A percentile compares a stretch with the other conserved stretches of the same genome.
Evolutionary conservation across 1,140 invertebrate genomes (phyloP).

Genomic region (Hyles euphorbiae): DNA sequence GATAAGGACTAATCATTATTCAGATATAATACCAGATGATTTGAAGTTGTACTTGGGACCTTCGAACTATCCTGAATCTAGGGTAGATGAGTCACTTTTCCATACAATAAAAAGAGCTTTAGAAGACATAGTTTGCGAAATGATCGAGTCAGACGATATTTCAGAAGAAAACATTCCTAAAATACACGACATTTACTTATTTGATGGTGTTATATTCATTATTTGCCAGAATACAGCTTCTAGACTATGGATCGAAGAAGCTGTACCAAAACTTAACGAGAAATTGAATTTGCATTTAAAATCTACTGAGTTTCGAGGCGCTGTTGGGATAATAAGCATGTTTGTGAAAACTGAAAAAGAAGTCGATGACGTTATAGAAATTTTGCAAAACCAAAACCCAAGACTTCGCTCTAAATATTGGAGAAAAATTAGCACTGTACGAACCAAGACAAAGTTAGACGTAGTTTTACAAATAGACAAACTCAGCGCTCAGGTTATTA

Average conservation of each 20-base stretch:
- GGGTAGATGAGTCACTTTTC: constrained; percentile 48
- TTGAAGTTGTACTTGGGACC: constrained; percentile 60
- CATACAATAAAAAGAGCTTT: constrained; percentile 44
- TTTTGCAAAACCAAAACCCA: constrained; percentile 54
- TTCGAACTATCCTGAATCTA: constrained; percentile 50
- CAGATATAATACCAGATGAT: constrained; percentile 54
- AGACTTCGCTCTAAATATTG: constrained; percentile 60
- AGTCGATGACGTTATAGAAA: constrained; percentile 43
- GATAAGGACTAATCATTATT: constrained; percentile 53
- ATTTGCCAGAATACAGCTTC: constrained; percentile 48
- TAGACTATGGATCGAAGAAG: constrained; percentile 43
- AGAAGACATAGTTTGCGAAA: constrained; percentile 40
- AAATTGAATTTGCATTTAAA: constrained; percentile 40
- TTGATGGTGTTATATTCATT: constrained; percentile 64
- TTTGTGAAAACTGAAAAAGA: constrained; percentile 37
- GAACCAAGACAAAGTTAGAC: constrained; percentile 40
- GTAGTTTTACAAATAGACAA: constrained; percentile 62
- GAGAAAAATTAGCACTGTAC: constrained; percentile 53
- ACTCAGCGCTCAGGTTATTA: constrained; percentile 56
- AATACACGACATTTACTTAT: constrained; percentile 59
- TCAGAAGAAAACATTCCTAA: constrained; percentile 34
- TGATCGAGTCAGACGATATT: constrained; percentile 20
- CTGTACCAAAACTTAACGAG: constrained; percentile 31
- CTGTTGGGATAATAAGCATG: constrained; percentile 62
- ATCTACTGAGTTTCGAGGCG: constrained; percentile 55